These are phyloP conservation scores for Eupithecia abbreviata DNA, from an alignment of 2,888 invertebrate species.

Conservation along the genomic window DNA sequence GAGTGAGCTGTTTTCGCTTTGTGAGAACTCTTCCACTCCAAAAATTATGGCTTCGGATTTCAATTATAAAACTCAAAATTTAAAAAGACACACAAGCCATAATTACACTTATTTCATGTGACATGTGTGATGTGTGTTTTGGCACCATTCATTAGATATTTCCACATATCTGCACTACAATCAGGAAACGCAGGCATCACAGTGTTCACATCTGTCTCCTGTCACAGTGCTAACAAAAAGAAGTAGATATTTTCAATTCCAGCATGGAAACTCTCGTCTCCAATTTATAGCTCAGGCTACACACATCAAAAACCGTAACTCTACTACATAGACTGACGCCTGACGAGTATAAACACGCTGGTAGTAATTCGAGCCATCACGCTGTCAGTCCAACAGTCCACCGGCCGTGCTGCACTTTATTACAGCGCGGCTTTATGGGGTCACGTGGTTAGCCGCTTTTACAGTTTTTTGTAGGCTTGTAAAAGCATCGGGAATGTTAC, in stretches of 20 bases:
- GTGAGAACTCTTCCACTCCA: not conserved
- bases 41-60: not conserved
- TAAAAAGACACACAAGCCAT: not conserved
- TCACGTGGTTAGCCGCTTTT: conserved; percentile 7
- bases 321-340: not conserved
- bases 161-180: not conserved
- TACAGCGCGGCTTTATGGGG: conserved; percentile 11
- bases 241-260: conserved; percentile 1
- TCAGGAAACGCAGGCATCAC: not conserved
- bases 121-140: not conserved
- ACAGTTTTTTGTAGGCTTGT: not conserved
- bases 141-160: not conserved
- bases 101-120: not conserved
- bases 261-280: not conserved
- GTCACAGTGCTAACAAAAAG: not conserved
- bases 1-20: not conserved
- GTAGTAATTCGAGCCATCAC: conserved; percentile 19
- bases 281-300: not conserved
- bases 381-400: conserved; percentile 13
- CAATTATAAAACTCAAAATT: not conserved
- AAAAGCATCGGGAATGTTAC: conserved; percentile 3
- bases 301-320: not conserved
- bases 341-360: conserved; percentile 9
- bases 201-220: not conserved
- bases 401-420: conserved; percentile 16